Percentiles rank a stretch among this genome's conserved stretches.
Evolutionary conservation across 2,888 invertebrate genomes (phyloP).

Genomic region (Saturnia pavonia): DNA sequence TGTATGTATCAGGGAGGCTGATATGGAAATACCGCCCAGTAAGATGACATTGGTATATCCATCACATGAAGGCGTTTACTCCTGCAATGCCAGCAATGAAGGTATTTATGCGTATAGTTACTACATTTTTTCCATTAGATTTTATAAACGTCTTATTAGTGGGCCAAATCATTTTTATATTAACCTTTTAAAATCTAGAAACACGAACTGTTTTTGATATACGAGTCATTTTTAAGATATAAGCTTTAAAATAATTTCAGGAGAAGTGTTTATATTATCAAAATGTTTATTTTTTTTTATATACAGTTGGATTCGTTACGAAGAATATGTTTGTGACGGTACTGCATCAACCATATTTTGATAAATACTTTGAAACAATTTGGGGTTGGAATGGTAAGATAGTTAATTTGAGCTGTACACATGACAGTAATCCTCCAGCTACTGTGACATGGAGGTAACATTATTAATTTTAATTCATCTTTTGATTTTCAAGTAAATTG

Average conservation of each 20-base stretch:
- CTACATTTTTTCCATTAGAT: not conserved
- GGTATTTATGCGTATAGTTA: conserved; percentile 41
- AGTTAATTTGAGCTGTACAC: conserved; percentile 58
- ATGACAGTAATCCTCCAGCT: conserved; percentile 59
- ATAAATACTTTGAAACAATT: conserved; percentile 38
- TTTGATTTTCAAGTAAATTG: not conserved
- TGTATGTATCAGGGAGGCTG: not conserved
- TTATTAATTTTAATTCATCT: not conserved
- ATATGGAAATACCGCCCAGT: not conserved
- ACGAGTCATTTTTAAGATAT: not conserved
- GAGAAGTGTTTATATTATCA: not conserved
- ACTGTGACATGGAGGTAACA: conserved; percentile 64
- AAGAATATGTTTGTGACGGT: conserved; percentile 54
- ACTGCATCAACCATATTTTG: conserved; percentile 57
- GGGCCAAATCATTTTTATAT: not conserved
- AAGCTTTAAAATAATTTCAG: not conserved
- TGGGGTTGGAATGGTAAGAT: conserved; percentile 63
- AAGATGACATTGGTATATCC: conserved; percentile 35
- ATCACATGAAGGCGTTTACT: conserved; percentile 52
- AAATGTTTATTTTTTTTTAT: too few relatives aligned
- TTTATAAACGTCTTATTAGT: not conserved
- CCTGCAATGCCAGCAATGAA: conserved; percentile 63
- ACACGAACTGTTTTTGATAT: too few relatives aligned
- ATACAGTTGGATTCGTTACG: conserved; percentile 44
- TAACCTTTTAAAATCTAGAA: not conserved